These are phyloP conservation scores for Aleadryas rufinucha DNA, from an alignment of 2,113 vertebrate species.

Conservation along the genomic window DNA sequence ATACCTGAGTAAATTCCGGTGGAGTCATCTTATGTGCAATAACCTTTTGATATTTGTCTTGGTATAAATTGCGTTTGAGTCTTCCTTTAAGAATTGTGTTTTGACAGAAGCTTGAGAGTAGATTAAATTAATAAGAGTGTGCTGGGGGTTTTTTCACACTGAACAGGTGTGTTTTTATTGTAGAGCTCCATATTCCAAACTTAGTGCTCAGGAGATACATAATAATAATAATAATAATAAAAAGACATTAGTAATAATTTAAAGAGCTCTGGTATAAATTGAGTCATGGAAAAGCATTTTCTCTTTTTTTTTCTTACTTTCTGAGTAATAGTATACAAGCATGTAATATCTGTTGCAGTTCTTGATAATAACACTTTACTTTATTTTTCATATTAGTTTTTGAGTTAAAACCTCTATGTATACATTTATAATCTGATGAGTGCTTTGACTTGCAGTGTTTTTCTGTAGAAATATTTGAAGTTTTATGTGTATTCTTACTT, in stretches of 20 bases:
- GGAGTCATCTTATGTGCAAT: background rate
- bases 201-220: background rate
- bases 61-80: background rate
- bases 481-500: background rate
- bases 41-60: background rate
- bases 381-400: background rate
- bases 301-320: background rate
- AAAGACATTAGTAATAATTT: background rate
- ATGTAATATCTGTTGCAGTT: background rate
- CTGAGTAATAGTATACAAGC: background rate
- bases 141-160: fast-evolving
- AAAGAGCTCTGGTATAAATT: background rate
- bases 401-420: background rate
- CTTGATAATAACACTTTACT: background rate
- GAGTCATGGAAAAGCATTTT: background rate
- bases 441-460: background rate
- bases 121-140: background rate
- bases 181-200: background rate
- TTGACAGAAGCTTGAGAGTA: background rate
- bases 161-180: background rate
- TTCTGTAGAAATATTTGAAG: background rate
- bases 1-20: background rate
- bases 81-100: background rate
- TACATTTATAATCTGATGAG: background rate
- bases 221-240: no score